phyloP scores from a whole-genome alignment of 2,113 vertebrate genomes.

The Glaucidium brasilianum region DNA sequence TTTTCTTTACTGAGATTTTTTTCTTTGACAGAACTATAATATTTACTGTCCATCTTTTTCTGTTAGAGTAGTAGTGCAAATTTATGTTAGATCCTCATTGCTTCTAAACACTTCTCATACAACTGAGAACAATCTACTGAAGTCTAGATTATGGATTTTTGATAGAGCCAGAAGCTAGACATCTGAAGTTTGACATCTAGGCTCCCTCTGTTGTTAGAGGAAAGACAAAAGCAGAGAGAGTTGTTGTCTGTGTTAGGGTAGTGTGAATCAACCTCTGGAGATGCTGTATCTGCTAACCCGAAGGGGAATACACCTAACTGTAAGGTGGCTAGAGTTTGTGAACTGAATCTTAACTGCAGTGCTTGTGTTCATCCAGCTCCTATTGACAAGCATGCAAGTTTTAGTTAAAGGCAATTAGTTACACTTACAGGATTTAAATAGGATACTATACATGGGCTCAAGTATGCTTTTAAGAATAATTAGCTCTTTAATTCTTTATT shows the following conservation, averaged over 20 bases:
- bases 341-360: neutral
- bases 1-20: neutral
- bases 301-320: neutral
- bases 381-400: neutral
- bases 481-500: neutral
- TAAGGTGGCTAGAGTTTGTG: neutral
- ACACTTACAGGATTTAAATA: neutral
- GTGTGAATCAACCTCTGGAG: neutral
- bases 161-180: neutral
- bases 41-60: neutral
- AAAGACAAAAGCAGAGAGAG: neutral
- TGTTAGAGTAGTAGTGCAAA: neutral
- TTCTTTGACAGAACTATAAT: neutral
- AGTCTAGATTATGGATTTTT: neutral
- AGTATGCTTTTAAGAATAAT: neutral
- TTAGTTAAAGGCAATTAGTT: neutral
- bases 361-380: neutral
- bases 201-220: neutral
- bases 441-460: neutral
- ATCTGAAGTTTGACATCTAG: neutral
- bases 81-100: neutral
- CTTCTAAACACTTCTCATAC: neutral
- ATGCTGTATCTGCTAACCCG: neutral
- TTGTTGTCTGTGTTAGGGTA: neutral
- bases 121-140: neutral